Percentiles rank a stretch among this genome's conserved stretches.
phyloP scores from a whole-genome alignment of 2,113 vertebrate species.

The Microcebus murinus region DNA sequence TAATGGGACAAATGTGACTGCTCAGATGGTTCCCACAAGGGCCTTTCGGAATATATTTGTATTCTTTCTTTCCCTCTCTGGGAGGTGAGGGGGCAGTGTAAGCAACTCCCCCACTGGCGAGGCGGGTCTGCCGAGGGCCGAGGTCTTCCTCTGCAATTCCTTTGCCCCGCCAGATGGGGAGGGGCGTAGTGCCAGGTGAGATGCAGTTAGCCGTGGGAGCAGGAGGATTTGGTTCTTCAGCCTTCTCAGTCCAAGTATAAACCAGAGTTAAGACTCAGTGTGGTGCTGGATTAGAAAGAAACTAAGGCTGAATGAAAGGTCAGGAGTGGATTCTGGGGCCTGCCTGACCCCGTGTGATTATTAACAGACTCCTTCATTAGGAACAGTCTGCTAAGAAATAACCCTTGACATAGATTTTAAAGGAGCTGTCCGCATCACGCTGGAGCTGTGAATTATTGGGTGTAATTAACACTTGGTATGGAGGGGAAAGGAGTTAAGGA shows the following conservation, averaged over 20 bases:
- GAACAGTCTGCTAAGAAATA: background rate
- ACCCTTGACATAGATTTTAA: background rate
- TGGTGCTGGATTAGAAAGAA: conserved; percentile 26
- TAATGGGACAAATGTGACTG: conserved; percentile 53
- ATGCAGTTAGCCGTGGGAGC: background rate
- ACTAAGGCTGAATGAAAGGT: background rate
- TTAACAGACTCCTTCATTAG: background rate
- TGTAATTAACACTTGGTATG: background rate
- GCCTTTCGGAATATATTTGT: background rate
- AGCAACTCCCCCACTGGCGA: background rate
- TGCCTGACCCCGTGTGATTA: background rate
- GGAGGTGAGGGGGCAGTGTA: background rate
- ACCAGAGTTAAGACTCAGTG: conserved; percentile 10
- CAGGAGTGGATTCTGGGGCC: conserved; percentile 19
- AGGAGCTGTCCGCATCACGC: background rate
- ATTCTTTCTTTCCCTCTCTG: background rate
- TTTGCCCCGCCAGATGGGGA: background rate
- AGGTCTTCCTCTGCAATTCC: background rate
- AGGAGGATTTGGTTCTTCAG: background rate
- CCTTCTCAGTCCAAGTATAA: background rate
- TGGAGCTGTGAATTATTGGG: background rate
- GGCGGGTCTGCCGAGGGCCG: background rate
- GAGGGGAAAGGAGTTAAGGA: too few species aligned
- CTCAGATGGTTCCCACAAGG: background rate
- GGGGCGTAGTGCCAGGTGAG: conserved; percentile 7